Percentiles rank a stretch among this genome's conserved stretches.
Conservation (phyloP, 2,113 vertebrate genomes). For the Erpornis zantholeuca region DNA sequence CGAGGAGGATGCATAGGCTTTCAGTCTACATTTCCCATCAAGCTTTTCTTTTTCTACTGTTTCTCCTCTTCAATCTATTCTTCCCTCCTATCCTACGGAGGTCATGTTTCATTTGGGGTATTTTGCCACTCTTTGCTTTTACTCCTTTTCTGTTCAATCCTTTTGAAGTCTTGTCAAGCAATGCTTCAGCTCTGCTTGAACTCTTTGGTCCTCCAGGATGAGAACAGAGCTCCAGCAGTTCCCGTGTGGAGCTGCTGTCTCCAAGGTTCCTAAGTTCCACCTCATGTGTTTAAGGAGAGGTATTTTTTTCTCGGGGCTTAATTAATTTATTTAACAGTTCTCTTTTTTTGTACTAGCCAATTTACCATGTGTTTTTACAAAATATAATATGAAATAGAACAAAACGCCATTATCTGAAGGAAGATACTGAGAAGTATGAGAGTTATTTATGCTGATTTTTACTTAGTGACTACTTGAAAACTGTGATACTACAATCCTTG, state of each 20-base stretch:
- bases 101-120: background rate
- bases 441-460: background rate
- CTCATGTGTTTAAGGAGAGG: background rate
- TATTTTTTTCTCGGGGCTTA: background rate
- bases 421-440: background rate
- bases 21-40: background rate
- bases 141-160: background rate
- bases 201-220: background rate
- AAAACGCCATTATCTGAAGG: background rate
- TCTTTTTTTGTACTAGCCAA: background rate
- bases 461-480: background rate
- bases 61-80: background rate
- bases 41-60: background rate
- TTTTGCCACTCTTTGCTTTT: background rate
- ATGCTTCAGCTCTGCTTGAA: background rate
- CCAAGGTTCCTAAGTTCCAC: background rate
- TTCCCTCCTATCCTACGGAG: background rate
- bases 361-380: background rate
- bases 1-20: background rate
- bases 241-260: background rate
- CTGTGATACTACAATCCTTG: background rate
- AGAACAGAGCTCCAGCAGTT: background rate
- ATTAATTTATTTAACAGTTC: background rate
- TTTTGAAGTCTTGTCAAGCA: background rate
- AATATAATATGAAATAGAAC: background rate